Evolutionary conservation across 2,797 vertebrate species (phyloP).

Genomic region (Crenichthys baileyi): DNA sequence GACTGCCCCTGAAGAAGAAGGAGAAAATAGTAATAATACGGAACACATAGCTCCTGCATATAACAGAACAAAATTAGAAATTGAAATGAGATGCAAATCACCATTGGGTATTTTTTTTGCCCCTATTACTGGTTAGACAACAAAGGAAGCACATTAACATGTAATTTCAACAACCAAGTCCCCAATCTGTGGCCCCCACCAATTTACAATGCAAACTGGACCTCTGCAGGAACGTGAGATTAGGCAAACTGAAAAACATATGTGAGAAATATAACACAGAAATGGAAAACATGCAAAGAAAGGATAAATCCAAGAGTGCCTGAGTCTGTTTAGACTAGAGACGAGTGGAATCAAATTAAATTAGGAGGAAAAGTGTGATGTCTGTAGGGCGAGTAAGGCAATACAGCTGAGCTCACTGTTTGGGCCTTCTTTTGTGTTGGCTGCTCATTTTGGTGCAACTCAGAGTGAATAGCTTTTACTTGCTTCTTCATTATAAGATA

Average conservation of each 20-base stretch:
- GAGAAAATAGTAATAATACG: slow-evolving; percentile 62
- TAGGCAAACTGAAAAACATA: slow-evolving; percentile 31
- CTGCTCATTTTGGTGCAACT: slow-evolving; percentile 29
- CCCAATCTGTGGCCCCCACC: slow-evolving; percentile 41
- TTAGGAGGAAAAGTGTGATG: slow-evolving; percentile 38
- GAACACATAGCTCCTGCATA: slow-evolving; percentile 71
- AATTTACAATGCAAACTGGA: slow-evolving; percentile 20
- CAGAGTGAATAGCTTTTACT: slow-evolving; percentile 42
- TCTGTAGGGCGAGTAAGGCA: slow-evolving; percentile 26
- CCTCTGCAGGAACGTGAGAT: slow-evolving; percentile 28
- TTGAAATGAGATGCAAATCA: slow-evolving; percentile 86
- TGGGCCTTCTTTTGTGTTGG: slow-evolving; percentile 51
- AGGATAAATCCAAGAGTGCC: slow-evolving; percentile 13
- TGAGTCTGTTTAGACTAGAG: slow-evolving; percentile 17
- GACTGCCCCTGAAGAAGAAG: slow-evolving; percentile 57
- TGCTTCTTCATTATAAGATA: slow-evolving; percentile 34
- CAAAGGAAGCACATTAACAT: slow-evolving; percentile 85
- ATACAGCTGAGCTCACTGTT: slow-evolving; percentile 59
- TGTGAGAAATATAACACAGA: slow-evolving; percentile 12
- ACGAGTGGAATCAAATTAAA: slow-evolving; percentile 33
- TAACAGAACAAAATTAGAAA: slow-evolving; percentile 79
- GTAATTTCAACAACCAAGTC: slow-evolving; percentile 76
- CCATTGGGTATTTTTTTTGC: slow-evolving; percentile 79
- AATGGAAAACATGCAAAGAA: slow-evolving; percentile 15
- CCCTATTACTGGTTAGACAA: slow-evolving; percentile 84